Conservation (phyloP, 1,140 invertebrate genomes). For the Brachionus paranguensis region DNA sequence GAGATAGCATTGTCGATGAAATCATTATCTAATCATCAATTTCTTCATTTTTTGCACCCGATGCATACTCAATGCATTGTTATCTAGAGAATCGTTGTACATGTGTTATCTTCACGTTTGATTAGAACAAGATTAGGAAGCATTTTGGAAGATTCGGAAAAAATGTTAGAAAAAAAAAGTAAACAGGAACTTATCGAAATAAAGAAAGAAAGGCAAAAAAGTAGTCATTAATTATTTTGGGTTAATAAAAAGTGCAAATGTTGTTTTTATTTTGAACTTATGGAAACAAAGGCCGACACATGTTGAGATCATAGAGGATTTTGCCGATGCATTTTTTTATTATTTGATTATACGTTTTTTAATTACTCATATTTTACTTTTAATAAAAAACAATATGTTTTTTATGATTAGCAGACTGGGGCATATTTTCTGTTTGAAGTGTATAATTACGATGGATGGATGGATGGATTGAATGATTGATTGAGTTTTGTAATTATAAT, state of each 20-base stretch:
- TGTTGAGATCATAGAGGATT: background rate
- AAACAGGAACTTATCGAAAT: background rate
- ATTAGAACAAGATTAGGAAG: background rate
- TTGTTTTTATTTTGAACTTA: background rate
- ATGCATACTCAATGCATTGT: background rate
- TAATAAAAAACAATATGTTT: background rate
- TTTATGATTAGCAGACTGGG: background rate
- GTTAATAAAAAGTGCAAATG: background rate
- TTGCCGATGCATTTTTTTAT: background rate
- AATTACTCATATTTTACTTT: conserved; percentile 35
- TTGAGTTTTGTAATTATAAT: background rate
- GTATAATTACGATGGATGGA: background rate
- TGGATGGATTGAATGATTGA: background rate
- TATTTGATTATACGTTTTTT: conserved; percentile 28
- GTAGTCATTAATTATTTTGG: background rate
- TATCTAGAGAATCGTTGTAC: background rate
- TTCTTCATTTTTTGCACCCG: background rate
- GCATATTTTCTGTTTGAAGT: conserved; percentile 6
- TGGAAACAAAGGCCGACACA: background rate
- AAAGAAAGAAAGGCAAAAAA: background rate
- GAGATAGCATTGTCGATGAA: background rate
- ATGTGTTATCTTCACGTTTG: background rate
- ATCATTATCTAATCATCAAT: background rate
- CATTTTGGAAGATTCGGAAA: background rate
- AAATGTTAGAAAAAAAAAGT: background rate